A percentile compares a stretch with the other conserved stretches of the same genome.
phyloP scores from a whole-genome alignment of 2,113 vertebrate species.

The Semnopithecus entellus region DNA sequence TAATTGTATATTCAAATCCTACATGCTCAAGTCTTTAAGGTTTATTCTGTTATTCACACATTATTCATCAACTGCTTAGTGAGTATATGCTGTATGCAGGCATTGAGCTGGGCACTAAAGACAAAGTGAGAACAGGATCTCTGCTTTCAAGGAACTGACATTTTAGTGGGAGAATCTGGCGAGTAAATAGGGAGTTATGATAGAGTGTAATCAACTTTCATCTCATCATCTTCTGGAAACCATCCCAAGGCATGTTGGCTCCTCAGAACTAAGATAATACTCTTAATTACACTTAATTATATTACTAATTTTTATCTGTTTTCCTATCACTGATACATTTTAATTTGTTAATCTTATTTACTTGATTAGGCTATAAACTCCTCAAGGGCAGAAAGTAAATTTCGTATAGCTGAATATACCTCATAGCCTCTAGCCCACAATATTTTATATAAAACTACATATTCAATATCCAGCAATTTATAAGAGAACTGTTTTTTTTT shows the following conservation, averaged over 20 bases:
- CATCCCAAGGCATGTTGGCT: not conserved
- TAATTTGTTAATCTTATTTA: conserved; percentile 27
- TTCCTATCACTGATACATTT: not conserved
- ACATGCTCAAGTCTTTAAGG: not conserved
- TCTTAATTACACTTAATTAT: not conserved
- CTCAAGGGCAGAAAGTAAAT: not conserved
- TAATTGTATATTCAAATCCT: not conserved
- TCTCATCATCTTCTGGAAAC: not conserved
- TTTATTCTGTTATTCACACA: not conserved
- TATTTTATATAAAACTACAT: not conserved
- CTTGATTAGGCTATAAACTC: not conserved
- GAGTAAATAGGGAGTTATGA: not conserved
- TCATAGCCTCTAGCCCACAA: not conserved
- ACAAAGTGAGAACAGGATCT: not conserved
- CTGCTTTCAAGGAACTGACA: not conserved
- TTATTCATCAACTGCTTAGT: not conserved
- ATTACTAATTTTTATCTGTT: conserved; percentile 3
- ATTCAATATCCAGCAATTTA: not conserved
- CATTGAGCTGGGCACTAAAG: not conserved
- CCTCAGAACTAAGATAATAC: not conserved
- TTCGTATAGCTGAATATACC: not conserved
- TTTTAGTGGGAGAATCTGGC: not conserved
- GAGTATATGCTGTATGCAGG: not conserved
- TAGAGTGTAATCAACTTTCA: not conserved
- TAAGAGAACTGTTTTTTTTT: not conserved